phyloP scores from a whole-genome alignment of 2,797 vertebrate genomes.

The Galagoides demidoff region DNA sequence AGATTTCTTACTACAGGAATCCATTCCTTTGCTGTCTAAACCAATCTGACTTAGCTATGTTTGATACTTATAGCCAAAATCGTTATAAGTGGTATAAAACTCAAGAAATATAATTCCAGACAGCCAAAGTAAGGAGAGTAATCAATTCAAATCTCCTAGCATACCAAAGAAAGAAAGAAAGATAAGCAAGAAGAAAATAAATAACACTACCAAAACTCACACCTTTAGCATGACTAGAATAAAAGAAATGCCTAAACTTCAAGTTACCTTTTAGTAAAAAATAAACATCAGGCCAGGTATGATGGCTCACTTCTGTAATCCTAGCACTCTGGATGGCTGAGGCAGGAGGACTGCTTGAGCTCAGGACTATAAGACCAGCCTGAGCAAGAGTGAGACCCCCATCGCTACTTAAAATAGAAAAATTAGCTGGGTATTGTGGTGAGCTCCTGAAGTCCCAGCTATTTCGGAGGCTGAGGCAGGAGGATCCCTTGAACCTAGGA shows the following conservation, averaged over 20 bases:
- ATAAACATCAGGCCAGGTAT: too few species aligned
- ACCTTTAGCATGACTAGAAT: not conserved
- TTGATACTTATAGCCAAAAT: not conserved
- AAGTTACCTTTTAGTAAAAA: not conserved
- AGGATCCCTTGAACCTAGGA: too few species aligned
- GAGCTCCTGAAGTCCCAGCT: too few species aligned
- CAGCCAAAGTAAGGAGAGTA: not conserved
- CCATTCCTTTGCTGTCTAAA: not conserved
- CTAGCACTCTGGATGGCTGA: too few species aligned
- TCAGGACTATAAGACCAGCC: too few species aligned
- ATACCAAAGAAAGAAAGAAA: not conserved
- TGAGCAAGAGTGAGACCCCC: too few species aligned
- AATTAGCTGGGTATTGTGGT: too few species aligned
- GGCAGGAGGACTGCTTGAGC: too few species aligned
- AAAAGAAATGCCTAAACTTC: not conserved
- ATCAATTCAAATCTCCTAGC: not conserved
- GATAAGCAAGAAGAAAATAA: not conserved
- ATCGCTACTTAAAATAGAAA: too few species aligned
- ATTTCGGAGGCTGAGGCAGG: too few species aligned
- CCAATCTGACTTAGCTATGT: not conserved
- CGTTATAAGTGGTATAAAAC: not conserved
- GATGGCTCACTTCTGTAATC: too few species aligned
- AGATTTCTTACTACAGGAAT: not conserved
- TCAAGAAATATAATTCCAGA: conserved; percentile 4
- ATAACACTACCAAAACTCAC: not conserved